These are phyloP conservation scores for Neomonachus schauinslandi DNA, from an alignment of 2,113 vertebrate species.

Conservation along the genomic window DNA sequence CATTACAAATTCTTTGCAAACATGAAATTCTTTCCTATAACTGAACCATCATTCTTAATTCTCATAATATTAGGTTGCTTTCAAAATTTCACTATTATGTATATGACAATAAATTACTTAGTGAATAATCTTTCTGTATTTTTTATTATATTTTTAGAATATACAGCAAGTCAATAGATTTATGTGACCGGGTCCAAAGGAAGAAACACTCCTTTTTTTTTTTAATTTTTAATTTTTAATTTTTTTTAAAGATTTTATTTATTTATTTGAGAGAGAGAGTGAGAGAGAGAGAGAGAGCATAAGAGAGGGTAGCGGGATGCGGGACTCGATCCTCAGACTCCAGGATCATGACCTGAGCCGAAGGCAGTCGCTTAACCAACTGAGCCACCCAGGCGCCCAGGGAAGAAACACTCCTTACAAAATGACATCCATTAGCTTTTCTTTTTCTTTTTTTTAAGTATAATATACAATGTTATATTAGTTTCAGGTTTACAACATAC, in stretches of 20 bases:
- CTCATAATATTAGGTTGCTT: neutral
- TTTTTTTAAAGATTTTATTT: neutral
- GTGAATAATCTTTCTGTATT: neutral
- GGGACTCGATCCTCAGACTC: no score
- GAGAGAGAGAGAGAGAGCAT: no score
- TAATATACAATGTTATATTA: neutral
- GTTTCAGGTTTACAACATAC: neutral
- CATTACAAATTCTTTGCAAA: constrained; percentile 33
- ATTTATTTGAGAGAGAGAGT: no score
- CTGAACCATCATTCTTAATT: neutral
- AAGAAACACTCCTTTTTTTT: neutral
- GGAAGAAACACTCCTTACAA: no score
- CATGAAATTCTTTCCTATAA: neutral
- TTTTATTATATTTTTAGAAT: constrained; percentile 29
- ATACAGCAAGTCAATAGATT: neutral
- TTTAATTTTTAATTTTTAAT: no score
- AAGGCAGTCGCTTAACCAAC: no score
- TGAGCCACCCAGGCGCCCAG: no score
- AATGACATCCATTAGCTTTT: neutral
- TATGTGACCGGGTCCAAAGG: neutral
- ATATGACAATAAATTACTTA: neutral
- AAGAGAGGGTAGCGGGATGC: no score
- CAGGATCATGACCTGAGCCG: no score
- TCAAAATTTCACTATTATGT: neutral
- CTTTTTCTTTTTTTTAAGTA: neutral